Evolutionary conservation across 2,888 invertebrate species (phyloP).

Genomic region (Anoplius nigerrimus): DNA sequence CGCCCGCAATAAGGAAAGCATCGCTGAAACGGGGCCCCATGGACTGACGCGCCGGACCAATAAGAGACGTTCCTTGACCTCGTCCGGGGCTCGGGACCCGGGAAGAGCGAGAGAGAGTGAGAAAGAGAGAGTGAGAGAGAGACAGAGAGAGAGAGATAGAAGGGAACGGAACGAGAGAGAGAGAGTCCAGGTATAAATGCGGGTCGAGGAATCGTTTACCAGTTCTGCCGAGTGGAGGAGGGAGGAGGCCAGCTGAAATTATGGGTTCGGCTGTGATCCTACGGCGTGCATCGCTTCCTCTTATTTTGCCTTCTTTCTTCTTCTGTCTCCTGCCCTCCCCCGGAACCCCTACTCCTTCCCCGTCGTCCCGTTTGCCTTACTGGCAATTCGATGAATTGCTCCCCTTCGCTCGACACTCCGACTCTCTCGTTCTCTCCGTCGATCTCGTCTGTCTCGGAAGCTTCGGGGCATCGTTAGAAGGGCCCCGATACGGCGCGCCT

Average conservation of each 20-base stretch:
- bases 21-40: conserved; percentile 5
- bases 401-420: neutral
- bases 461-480: no score
- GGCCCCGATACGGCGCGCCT: no score
- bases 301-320: no score
- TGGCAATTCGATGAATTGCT: no score
- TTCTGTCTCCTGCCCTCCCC: conserved; percentile 28
- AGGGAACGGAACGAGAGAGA: conserved; percentile 11
- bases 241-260: conserved; percentile 49
- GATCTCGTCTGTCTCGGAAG: neutral
- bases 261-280: conserved; percentile 43
- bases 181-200: conserved; percentile 41
- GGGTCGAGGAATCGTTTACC: conserved; percentile 44
- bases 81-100: no score
- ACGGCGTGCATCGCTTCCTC: conserved; percentile 4
- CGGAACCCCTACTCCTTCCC: neutral
- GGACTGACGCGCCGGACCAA: conserved; percentile 7
- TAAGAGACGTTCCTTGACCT: conserved; percentile 51
- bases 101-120: conserved; percentile 5
- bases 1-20: conserved; percentile 39
- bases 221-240: conserved; percentile 13
- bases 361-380: neutral
- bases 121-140: conserved; percentile 18
- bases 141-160: no score
- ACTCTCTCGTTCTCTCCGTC: neutral